Evolutionary conservation across 2,797 vertebrate species (phyloP), one percentile per base, ranked within the genome.

Genomic region (Anguilla pacifica): DNA sequence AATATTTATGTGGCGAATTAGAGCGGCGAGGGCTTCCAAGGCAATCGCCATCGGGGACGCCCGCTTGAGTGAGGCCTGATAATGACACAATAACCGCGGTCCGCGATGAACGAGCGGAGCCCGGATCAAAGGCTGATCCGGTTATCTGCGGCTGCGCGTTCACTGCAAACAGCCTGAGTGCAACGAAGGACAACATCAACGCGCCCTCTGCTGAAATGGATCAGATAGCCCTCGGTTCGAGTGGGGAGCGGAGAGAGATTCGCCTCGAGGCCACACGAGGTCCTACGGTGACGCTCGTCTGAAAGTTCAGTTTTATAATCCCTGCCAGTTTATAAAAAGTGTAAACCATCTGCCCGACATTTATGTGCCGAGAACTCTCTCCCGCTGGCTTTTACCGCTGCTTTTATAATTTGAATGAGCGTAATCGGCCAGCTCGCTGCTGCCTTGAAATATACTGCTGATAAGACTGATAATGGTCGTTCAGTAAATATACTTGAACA

Each of bases 121-220:
- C 28, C 84, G 31, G 53, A 64, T 43, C 57, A 43, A 85, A 43
- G 13, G 59, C 57, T 67, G 59, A 85, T 31, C 31, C 25, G 22
- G 35, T 28, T 64, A 64, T 22, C n/a, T 7, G 28, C 39, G 83
- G 35, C 57, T 1, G 10, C 7, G 55, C 28, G 28, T 22, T 61
- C 22, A 57, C 6, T 11, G 49, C 82, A 19, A n/a, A 31, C 22
- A 11, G 25, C 28, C 6, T 28, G 53, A 83, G 28, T 19, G 22
- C 43, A 83, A 3, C 1, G 43, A 22, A 84, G 83, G 83, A 61
- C n/a, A 61, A 59, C 22, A 43, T 61, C 22, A 51, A 72, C 9
- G 81, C 31, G 15, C 25, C 53, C 28, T 28, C 28, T 86, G 51
- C 85, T 86, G 55, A 84, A 53, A 88, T 55, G 31, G 17, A 89